Conservation (phyloP, 2,888 invertebrate genomes). For the Cylloceria caligata region DNA sequence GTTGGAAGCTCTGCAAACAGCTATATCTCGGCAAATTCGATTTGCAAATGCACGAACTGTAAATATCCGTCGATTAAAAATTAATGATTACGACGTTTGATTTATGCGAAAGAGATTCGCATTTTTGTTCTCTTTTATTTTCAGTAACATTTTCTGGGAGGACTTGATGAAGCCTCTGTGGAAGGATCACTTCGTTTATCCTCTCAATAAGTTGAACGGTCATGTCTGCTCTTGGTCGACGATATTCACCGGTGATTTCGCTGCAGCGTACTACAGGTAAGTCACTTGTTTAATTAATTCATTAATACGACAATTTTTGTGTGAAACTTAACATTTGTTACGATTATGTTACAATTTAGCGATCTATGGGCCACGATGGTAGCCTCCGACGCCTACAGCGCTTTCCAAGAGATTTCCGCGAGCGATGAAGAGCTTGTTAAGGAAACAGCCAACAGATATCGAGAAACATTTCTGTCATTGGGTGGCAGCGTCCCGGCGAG, state of each 20-base stretch:
- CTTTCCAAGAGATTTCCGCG: conserved; percentile 89
- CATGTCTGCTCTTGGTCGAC: conserved; percentile 94
- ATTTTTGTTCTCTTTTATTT: conserved; percentile 55
- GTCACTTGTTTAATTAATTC: neutral
- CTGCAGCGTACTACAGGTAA: conserved; percentile 92
- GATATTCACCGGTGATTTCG: conserved; percentile 93
- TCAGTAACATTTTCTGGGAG: conserved; percentile 92
- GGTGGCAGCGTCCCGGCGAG: conserved; percentile 93
- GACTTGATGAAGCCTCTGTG: conserved; percentile 92
- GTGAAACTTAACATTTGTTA: neutral
- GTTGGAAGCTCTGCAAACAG: conserved; percentile 92
- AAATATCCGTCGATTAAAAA: conserved; percentile 71
- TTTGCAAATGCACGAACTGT: conserved; percentile 91
- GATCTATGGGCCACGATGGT: conserved; percentile 94
- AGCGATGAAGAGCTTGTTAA: conserved; percentile 86
- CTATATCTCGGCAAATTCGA: conserved; percentile 94
- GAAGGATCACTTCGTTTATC: conserved; percentile 92
- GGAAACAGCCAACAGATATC: conserved; percentile 89
- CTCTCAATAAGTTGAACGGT: conserved; percentile 91
- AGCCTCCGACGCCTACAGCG: conserved; percentile 95
- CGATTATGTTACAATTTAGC: conserved; percentile 84
- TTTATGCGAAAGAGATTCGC: conserved; percentile 11
- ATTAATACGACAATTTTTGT: neutral
- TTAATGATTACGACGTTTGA: neutral
- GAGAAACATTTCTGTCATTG: conserved; percentile 92